These are phyloP conservation scores for Boulengeromyrus knoepffleri DNA, from an alignment of 2,113 vertebrate species.

Conservation along the genomic window DNA sequence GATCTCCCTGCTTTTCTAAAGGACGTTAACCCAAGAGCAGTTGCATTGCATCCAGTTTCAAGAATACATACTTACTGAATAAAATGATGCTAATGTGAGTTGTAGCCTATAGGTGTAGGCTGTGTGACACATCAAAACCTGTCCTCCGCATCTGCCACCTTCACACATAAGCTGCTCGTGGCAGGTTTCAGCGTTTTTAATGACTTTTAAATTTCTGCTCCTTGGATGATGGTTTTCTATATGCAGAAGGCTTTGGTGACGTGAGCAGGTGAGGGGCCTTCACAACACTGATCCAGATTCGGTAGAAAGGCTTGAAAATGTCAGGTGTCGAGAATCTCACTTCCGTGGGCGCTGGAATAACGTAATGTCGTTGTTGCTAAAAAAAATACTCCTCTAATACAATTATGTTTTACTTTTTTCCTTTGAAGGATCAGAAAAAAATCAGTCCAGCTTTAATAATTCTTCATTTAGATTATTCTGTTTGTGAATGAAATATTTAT, in stretches of 20 bases:
- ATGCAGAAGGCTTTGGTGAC: not conserved
- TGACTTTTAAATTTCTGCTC: not conserved
- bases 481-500: not conserved
- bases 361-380: not conserved
- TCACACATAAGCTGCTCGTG: not conserved
- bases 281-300: not conserved
- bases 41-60: not conserved
- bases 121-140: not conserved
- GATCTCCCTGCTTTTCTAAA: not conserved
- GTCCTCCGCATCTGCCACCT: not conserved
- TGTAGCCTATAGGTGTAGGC: not conserved
- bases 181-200: not conserved
- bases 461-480: not conserved
- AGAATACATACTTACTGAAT: not conserved
- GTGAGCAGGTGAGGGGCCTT: not conserved
- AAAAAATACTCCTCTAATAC: not conserved
- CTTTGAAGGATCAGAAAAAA: not conserved
- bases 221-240: not conserved
- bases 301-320: not conserved
- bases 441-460: not conserved
- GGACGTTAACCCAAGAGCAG: not conserved
- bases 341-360: not conserved
- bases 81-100: not conserved
- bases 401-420: not conserved
- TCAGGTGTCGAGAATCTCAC: not conserved